Evolutionary conservation across 2,113 vertebrate genomes (phyloP), one percentile per base, ranked within the genome.

Genomic region (Danionella cerebrum): DNA sequence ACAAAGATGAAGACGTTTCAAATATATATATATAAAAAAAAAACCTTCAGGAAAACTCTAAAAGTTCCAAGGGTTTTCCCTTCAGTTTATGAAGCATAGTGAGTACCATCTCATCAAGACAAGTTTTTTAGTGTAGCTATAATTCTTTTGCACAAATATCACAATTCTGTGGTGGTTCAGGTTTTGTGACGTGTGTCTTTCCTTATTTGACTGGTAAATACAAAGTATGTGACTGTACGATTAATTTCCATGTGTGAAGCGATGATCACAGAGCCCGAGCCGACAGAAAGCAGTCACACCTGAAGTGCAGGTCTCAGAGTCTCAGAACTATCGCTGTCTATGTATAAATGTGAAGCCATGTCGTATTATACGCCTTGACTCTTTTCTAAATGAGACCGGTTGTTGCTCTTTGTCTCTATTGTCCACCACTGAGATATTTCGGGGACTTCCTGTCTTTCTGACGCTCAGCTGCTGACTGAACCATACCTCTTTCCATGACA

Each of bases 201-300:
- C 35, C 42, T 57, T 19, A 60, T 81, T 71, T 81, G 67, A 73
- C 68, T 71, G 50, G 73, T 65, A 73, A 75, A 82, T 67, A 55
- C 36, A 6, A 16, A 39, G 24, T 48, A 57, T 74, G 39, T 54
- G 21, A 14, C 22, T 63, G 44, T 24, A 21, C 11, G 52, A 44
- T 65, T 48, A 0, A 48, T 76, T 72, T 66, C 4, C 57, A 67
- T 11, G 29, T 33, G 29, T 33, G 25, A 16, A 13, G 53, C 76
- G 74, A 67, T 25, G 45, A 75, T 57, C 36, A 41, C 9, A 3
- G 2, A 60, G 10, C 5, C 1, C 12, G 39, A 59, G 6, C 2
- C 2, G 18, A 14, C 1, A 33, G 48, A 22, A 71, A 72, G 65
- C 25, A 39, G 70, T 59, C 36, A 41, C 45, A 76, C 78, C 27